Evolutionary conservation across 1,140 invertebrate genomes (phyloP).

Genomic region (Papilio aristodemus): DNA sequence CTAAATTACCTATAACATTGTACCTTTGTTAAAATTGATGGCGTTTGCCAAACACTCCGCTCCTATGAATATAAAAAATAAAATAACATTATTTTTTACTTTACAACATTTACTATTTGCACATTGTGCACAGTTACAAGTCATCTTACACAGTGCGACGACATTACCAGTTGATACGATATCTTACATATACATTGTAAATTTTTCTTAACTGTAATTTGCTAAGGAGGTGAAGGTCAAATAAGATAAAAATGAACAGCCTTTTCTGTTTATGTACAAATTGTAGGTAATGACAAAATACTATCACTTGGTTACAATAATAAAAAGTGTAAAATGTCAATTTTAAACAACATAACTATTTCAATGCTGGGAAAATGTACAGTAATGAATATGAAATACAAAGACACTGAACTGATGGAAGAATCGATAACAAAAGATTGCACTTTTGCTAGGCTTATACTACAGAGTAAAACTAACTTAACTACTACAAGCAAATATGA

Average conservation of each 20-base stretch:
- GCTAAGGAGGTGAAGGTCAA: constrained; percentile 16
- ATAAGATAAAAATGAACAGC: constrained; percentile 36
- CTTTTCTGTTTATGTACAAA: constrained; percentile 50
- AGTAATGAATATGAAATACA: constrained; percentile 21
- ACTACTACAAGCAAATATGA: constrained; percentile 41
- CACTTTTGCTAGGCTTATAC: constrained; percentile 46
- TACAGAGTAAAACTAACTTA: constrained; percentile 44
- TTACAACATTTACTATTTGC: constrained; percentile 73
- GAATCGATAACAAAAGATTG: constrained; percentile 36
- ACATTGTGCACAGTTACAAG: constrained; percentile 67
- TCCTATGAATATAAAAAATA: constrained; percentile 73
- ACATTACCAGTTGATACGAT: constrained; percentile 13
- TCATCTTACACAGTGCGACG: constrained; percentile 43
- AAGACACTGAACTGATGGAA: constrained; percentile 29
- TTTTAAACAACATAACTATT: constrained; percentile 22
- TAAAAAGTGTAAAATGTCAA: constrained; percentile 19
- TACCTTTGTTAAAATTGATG: constrained; percentile 67
- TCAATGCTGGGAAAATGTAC: constrained; percentile 25
- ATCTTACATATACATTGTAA: constrained; percentile 16
- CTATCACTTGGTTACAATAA: constrained; percentile 1
- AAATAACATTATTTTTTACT: constrained; percentile 73
- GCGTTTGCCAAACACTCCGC: constrained; percentile 56
- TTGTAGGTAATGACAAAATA: constrained; percentile 34
- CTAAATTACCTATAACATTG: constrained; percentile 71
- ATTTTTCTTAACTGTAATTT: constrained; percentile 27